These are phyloP conservation scores for Chaenogobius annularis DNA, from an alignment of 2,113 vertebrate species.

Conservation along the genomic window DNA sequence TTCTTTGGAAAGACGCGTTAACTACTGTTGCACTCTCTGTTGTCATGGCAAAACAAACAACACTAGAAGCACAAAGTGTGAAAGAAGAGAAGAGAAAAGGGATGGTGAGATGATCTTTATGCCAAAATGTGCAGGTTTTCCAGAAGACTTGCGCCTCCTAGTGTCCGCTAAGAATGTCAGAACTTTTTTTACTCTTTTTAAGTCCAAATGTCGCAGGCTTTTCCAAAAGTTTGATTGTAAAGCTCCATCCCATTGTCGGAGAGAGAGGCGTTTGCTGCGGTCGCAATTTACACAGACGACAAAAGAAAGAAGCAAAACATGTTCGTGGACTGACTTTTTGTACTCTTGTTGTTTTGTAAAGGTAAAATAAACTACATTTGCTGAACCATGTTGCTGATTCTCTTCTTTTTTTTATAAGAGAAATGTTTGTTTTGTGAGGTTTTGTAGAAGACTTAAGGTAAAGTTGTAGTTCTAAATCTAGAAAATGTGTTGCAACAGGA, in stretches of 20 bases:
- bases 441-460: too few relatives aligned
- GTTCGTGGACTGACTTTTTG: slow-evolving; percentile 77
- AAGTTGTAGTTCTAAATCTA: too few relatives aligned
- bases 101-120: slow-evolving; percentile 34
- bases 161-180: slow-evolving; percentile 68
- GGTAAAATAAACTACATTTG: slow-evolving; percentile 81
- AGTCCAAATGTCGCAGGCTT: slow-evolving; percentile 46
- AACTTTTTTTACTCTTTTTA: slow-evolving; percentile 41
- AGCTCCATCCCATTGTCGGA: slow-evolving; percentile 22
- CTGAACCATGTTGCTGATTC: slow-evolving; percentile 41
- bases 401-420: not conserved
- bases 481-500: too few relatives aligned
- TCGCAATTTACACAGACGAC: slow-evolving; percentile 62
- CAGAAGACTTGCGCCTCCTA: slow-evolving; percentile 46
- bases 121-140: slow-evolving; percentile 53
- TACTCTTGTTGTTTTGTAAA: slow-evolving; percentile 84
- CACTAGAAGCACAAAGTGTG: slow-evolving; percentile 76
- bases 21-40: slow-evolving; percentile 81
- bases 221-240: slow-evolving; percentile 73
- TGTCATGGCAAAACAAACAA: slow-evolving; percentile 75
- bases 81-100: not conserved
- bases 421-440: too few relatives aligned
- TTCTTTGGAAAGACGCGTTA: slow-evolving; percentile 57
- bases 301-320: slow-evolving; percentile 65
- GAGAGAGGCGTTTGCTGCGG: slow-evolving; percentile 66